Conservation (phyloP, 2,113 vertebrate genomes). For the Phoenicopterus ruber region DNA sequence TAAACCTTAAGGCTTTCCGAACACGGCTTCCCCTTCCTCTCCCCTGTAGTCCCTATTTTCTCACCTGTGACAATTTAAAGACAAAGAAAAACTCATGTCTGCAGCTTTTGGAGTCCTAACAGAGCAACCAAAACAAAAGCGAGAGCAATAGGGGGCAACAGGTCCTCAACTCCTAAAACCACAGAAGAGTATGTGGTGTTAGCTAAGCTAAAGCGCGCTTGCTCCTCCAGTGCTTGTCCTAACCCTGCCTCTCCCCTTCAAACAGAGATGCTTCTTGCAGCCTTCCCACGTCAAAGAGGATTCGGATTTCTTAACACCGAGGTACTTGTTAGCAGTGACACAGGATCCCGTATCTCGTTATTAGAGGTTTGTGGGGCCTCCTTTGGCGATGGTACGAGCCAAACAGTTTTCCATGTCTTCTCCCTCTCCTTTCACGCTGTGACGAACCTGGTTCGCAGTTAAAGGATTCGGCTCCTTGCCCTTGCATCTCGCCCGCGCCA, state of each 20-base stretch:
- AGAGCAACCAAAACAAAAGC: neutral
- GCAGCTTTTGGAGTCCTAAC: neutral
- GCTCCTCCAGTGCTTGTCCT: neutral
- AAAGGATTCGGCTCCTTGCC: neutral
- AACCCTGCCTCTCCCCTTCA: neutral
- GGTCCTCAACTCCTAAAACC: neutral
- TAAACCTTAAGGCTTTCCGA: neutral
- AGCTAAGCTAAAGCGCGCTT: neutral
- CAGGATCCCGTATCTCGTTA: neutral
- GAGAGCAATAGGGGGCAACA: neutral
- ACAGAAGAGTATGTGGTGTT: neutral
- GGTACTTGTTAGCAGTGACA: neutral
- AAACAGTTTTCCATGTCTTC: neutral
- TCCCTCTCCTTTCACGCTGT: neutral
- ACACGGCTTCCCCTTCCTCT: neutral
- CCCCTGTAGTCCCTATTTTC: neutral
- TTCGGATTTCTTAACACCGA: neutral
- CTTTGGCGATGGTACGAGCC: neutral
- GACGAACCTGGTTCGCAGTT: accelerated
- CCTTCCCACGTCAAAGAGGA: neutral
- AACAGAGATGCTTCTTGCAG: neutral
- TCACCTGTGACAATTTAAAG: neutral
- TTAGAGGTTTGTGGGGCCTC: neutral
- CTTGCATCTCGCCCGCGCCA: neutral
- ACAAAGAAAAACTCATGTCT: neutral